A percentile compares a stretch with the other conserved stretches of the same genome.
Evolutionary conservation across 1,140 invertebrate genomes (phyloP).

Genomic region (Chrysopa pallens): DNA sequence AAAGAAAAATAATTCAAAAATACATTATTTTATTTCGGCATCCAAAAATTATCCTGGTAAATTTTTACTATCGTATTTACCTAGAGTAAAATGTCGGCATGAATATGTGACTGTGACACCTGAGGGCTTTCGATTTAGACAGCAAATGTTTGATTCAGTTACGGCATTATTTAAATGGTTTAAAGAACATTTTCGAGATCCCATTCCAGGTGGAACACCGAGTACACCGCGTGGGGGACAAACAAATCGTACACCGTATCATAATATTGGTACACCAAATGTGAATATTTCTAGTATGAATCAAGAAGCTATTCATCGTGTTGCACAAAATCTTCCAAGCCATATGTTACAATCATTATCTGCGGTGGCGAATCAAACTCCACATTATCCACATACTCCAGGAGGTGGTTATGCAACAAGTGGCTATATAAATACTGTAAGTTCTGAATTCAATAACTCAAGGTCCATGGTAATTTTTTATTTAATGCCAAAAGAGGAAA

Average conservation of each 20-base stretch:
- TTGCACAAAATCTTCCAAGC: constrained; percentile 50
- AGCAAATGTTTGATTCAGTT: constrained; percentile 73
- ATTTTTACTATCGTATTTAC: constrained; percentile 88
- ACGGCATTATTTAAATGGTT: constrained; percentile 85
- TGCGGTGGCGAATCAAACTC: constrained; percentile 45
- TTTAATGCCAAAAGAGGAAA: neutral
- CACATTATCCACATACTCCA: constrained; percentile 45
- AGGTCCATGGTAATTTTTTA: no score
- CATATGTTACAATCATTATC: constrained; percentile 54
- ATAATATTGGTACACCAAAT: constrained; percentile 35
- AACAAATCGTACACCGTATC: constrained; percentile 43
- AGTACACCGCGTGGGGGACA: constrained; percentile 39
- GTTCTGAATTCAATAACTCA: constrained; percentile 3
- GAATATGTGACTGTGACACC: constrained; percentile 84
- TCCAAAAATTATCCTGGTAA: constrained; percentile 84
- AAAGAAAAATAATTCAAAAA: constrained; percentile 66
- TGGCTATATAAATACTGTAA: constrained; percentile 35
- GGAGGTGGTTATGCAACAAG: constrained; percentile 26
- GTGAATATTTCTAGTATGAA: constrained; percentile 33
- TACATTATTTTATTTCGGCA: constrained; percentile 80
- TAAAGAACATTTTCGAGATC: constrained; percentile 91
- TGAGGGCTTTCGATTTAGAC: constrained; percentile 82
- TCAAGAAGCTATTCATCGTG: constrained; percentile 51
- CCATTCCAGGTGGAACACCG: constrained; percentile 57
- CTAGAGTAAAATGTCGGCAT: constrained; percentile 62